phyloP scores from a whole-genome alignment of 2,113 vertebrate species.

The Cynoglossus semilaevis region DNA sequence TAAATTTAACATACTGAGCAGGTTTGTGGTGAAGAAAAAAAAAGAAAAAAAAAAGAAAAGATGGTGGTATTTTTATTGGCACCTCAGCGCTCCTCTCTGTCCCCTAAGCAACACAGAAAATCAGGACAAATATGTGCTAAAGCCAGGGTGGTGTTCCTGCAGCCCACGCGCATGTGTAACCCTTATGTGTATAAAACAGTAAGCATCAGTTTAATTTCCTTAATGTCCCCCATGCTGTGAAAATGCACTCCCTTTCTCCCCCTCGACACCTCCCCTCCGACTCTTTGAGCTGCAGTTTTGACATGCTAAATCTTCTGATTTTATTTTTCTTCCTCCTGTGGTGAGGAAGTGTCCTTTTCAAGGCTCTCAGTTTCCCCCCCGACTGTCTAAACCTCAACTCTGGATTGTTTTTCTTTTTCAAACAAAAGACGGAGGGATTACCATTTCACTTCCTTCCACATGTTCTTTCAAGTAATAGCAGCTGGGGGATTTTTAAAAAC shows the following conservation, averaged over 20 bases:
- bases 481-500: constrained; percentile 48
- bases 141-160: constrained; percentile 31
- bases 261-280: constrained; percentile 37
- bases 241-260: constrained; percentile 66
- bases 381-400: constrained; percentile 68
- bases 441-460: constrained; percentile 73
- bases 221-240: constrained; percentile 71
- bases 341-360: constrained; percentile 83
- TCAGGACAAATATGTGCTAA: constrained; percentile 70
- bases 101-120: constrained; percentile 76
- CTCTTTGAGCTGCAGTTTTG: constrained; percentile 69
- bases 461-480: constrained; percentile 71
- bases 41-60: constrained; percentile 6
- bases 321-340: constrained; percentile 81
- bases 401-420: constrained; percentile 78
- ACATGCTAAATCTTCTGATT: constrained; percentile 83
- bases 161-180: constrained; percentile 18
- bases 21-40: constrained; percentile 14
- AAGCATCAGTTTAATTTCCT: constrained; percentile 72
- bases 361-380: constrained; percentile 73
- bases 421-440: constrained; percentile 78
- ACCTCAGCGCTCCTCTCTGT: constrained; percentile 51
- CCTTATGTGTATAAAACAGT: constrained; percentile 26
- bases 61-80: constrained; percentile 61
- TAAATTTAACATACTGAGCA: constrained; percentile 7